Evolutionary conservation across 2,797 vertebrate species (phyloP).

Genomic region (Spondyliosoma cantharus): DNA sequence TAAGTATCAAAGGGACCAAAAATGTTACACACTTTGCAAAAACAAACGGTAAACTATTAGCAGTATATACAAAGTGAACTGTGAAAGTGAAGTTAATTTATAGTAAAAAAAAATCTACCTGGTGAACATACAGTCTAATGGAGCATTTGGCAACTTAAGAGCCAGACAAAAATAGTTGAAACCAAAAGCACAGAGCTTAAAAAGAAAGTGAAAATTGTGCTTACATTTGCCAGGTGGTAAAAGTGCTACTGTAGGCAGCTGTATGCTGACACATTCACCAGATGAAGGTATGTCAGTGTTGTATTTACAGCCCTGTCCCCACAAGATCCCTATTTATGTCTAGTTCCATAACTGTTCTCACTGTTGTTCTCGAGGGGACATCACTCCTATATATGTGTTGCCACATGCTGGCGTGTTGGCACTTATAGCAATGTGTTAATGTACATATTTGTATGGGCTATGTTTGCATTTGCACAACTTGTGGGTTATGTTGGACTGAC

Average conservation of each 20-base stretch:
- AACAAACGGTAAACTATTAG: too few species aligned
- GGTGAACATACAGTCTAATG: background rate
- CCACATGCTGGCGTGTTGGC: slow-evolving; percentile 40
- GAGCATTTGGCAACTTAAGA: background rate
- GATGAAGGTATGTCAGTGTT: background rate
- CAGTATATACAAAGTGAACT: too few species aligned
- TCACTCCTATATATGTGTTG: slow-evolving; percentile 34
- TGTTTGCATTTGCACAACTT: slow-evolving; percentile 51
- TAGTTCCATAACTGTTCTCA: slow-evolving; percentile 11
- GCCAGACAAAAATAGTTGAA: background rate
- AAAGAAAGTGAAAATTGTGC: background rate
- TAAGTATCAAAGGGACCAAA: too few species aligned
- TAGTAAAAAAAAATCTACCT: too few species aligned
- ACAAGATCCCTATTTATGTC: background rate
- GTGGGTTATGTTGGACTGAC: slow-evolving; percentile 45
- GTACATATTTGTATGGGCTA: slow-evolving; percentile 33
- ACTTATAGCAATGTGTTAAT: slow-evolving; percentile 40
- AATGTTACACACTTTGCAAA: too few species aligned
- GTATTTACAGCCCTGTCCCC: background rate
- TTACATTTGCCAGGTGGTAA: background rate
- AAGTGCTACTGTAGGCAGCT: background rate
- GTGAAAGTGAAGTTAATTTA: too few species aligned
- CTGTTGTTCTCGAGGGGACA: slow-evolving; percentile 19
- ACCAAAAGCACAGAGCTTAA: background rate
- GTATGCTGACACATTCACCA: background rate